Base-by-base conservation (phyloP, 2,888 invertebrate species). In the Cotesia congregata region DNA sequence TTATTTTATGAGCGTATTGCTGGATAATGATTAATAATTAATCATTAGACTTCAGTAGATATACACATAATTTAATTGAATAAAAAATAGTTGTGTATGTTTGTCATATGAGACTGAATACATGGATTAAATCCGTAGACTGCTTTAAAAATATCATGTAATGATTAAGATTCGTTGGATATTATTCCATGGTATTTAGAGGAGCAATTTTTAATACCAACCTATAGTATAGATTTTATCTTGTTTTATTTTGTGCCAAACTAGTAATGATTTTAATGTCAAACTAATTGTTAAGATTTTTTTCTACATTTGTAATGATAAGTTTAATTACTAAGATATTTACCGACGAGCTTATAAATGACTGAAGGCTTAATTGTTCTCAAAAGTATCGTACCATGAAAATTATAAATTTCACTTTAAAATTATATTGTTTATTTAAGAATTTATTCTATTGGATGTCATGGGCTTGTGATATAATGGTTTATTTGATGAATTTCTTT, bases 1-100 rank as follows among this genome's bases (percentile, higher is more conserved):
- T 91, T 98, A 79, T 97, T 97, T 91, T 98, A 98, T 90, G 97
- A 98, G 88, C 90, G 91, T 68, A 87, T 89, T 78, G 86, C 82
- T 77, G 83, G 7, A 70, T 38, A 59, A 40, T 50, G 50, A 50
- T 50, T 50, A 12, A 50, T 50, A 9, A 50, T 50, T 12, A 50
- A 50, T 12, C 12, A 12, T 50, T 50, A 50, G 9, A 50, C 4
- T 7, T 12, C 50, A 50, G 7, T 50, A 50, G 12, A 12, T 50
- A 50, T 6, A 50, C 12, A 50, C 50, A 12, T 50, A 50, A 50
- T 50, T 50, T 50, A 50, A 50, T 9, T 64, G 50, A 50, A 50
- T 50, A 12, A 50, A 50, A 12, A 50, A 50, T 50, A 50, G 50
- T 12, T 50, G 50, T 4, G 2, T 12, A 50, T 50, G 50, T 50